A percentile compares a stretch with the other conserved stretches of the same genome.
These are phyloP conservation scores for Drosophila bipectinata DNA, from an alignment of 1,140 invertebrate species.

Conservation along the genomic window DNA sequence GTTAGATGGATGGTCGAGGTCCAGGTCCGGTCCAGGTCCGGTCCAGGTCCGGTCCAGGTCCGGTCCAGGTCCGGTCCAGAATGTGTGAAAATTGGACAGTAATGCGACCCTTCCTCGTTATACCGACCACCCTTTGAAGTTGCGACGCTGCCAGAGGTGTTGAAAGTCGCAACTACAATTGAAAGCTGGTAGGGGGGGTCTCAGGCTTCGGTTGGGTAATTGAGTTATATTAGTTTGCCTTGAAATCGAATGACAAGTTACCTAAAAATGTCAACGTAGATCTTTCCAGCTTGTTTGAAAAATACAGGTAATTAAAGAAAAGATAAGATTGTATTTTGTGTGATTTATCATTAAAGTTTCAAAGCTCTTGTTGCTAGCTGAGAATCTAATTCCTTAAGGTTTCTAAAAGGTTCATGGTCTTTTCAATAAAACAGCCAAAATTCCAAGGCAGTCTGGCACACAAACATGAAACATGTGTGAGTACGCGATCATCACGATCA, in stretches of 20 bases:
- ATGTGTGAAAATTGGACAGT: conserved; percentile 77
- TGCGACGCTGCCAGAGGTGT: conserved; percentile 45
- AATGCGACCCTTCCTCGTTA: conserved; percentile 34
- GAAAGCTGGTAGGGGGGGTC: not conserved
- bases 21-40: conserved; percentile 1
- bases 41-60: no score
- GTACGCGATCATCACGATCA: conserved; percentile 41
- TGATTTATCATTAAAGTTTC: not conserved
- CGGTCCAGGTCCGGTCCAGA: conserved; percentile 11
- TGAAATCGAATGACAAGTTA: conserved; percentile 7
- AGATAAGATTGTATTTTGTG: not conserved
- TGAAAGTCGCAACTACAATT: conserved; percentile 46
- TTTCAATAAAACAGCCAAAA: conserved; percentile 26
- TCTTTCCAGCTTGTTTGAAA: not conserved
- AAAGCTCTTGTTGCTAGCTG: not conserved
- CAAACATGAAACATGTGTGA: conserved; percentile 8
- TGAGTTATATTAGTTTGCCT: conserved; percentile 32
- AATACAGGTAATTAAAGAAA: not conserved
- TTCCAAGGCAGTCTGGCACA: conserved; percentile 27
- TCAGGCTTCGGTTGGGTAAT: conserved; percentile 30
- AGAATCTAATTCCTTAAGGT: conserved; percentile 19
- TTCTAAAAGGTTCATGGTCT: conserved; percentile 38
- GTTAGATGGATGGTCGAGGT: conserved; percentile 30
- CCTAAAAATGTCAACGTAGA: conserved; percentile 3
- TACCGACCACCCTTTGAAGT: conserved; percentile 58